Evolutionary conservation across 2,113 vertebrate species (phyloP), one percentile per base, ranked within the genome.

Genomic region (Origma solitaria): DNA sequence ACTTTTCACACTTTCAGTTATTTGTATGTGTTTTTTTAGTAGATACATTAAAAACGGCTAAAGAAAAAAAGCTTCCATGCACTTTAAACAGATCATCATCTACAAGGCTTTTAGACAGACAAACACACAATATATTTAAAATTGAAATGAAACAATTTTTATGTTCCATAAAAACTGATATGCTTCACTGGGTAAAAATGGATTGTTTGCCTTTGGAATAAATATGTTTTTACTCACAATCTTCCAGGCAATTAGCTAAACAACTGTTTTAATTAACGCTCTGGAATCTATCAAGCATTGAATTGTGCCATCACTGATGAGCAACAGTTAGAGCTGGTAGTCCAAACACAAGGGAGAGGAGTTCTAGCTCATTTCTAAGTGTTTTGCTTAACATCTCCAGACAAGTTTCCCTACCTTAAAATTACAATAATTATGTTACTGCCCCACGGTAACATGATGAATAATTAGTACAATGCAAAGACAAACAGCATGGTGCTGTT

Each of bases 241-340:
- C 64, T 95, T 93, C 82, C 92, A 93, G 92, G 61, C 93, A 96
- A 96, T 96, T 96, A 96, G 90, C 92, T 95, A 88, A 96, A 96
- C 93, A 94, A 94, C 88, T 90, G 56, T 86, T 97, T 93, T 94
- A 96, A 95, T 96, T 96, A 97, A 96, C 12, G 0, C 90, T 92
- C 90, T 65, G 82, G 92, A 94, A 93, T 82, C 60, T 78, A 81
- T 83, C 85, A 94, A 86, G 90, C 92, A 95, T 61, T 81, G 75
- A 94, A 93, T 83, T 83, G 85, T 86, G 90, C 75, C 79, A 70
- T 81, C 60, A 49, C 58, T 96, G 95, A 88, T 66, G 92, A 93
- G 64, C 65, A 91, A 77, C 72, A 87, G 82, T 73, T 77, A 92
- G 56, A 88, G 72, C 58, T 60, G 45, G 18, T 71, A 92, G 82